These are phyloP conservation scores for Theocolax elegans DNA, from an alignment of 1,140 invertebrate genomes.

Conservation along the genomic window DNA sequence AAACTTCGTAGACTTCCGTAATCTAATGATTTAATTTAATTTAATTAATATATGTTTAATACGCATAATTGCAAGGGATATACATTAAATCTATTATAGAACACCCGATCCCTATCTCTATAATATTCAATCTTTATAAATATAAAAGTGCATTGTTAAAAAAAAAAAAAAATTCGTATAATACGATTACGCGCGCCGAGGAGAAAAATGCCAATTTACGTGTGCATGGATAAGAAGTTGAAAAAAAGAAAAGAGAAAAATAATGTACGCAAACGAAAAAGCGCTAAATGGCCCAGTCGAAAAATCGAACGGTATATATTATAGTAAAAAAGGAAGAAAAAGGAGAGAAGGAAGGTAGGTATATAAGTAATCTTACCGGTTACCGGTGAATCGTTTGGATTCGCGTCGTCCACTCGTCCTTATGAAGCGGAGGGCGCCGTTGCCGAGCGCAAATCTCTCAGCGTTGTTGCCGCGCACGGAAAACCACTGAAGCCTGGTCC, in stretches of 20 bases:
- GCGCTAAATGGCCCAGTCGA: background rate
- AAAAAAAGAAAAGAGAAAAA: background rate
- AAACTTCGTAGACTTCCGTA: no score
- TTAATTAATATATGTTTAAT: no score
- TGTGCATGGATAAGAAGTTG: background rate
- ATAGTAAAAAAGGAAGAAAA: background rate
- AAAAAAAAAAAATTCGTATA: no score
- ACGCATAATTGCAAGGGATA: no score
- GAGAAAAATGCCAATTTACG: no score
- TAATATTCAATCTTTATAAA: no score
- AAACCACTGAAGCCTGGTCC: constrained; percentile 22
- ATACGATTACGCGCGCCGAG: no score
- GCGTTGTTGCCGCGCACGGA: constrained; percentile 1
- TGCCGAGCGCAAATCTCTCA: constrained; percentile 1
- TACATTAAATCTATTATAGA: no score
- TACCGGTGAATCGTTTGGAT: constrained; percentile 28
- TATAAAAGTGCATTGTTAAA: no score
- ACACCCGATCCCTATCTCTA: no score
- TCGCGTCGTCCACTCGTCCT: constrained; percentile 26
- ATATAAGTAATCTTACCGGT: constrained; percentile 30
- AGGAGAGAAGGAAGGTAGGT: background rate
- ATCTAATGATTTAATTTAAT: no score
- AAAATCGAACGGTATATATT: background rate
- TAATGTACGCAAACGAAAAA: background rate
- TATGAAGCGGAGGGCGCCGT: constrained; percentile 37